phyloP scores from a whole-genome alignment of 2,888 invertebrate genomes.

The Mimachlamys varia region DNA sequence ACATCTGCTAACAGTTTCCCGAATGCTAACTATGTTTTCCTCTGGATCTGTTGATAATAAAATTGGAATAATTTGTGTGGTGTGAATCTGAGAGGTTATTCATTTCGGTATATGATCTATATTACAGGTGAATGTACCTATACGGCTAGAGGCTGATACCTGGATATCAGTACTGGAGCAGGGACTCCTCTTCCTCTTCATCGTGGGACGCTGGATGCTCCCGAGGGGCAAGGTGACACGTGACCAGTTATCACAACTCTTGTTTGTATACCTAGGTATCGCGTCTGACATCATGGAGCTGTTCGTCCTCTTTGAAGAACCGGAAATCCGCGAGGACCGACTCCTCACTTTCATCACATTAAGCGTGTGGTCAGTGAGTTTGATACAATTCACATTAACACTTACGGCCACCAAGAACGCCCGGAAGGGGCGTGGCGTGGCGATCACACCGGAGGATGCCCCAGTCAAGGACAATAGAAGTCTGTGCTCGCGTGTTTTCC shows the following conservation, averaged over 20 bases:
- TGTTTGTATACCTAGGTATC: slow-evolving; percentile 81
- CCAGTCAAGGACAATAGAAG: slow-evolving; percentile 37
- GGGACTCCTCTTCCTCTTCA: slow-evolving; percentile 71
- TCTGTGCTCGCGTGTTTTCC: slow-evolving; percentile 46
- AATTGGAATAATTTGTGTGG: too few species aligned
- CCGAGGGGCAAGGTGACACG: slow-evolving; percentile 77
- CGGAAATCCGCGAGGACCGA: slow-evolving; percentile 68
- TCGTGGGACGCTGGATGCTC: slow-evolving; percentile 76
- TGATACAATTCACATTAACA: slow-evolving; percentile 79
- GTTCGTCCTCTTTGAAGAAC: slow-evolving; percentile 73
- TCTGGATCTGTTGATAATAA: too few species aligned
- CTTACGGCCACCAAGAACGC: slow-evolving; percentile 72
- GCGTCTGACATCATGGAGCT: slow-evolving; percentile 78
- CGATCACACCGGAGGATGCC: slow-evolving; percentile 42
- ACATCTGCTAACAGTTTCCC: too few species aligned
- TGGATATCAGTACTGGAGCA: slow-evolving; percentile 74
- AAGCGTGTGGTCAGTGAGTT: slow-evolving; percentile 77
- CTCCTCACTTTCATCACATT: slow-evolving; percentile 73
- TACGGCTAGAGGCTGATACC: slow-evolving; percentile 62
- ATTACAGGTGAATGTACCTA: slow-evolving; percentile 58
- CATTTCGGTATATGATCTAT: too few species aligned
- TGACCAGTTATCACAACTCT: slow-evolving; percentile 80
- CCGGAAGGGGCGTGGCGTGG: slow-evolving; percentile 1
- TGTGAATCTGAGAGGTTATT: too few species aligned
- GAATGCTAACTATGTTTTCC: too few species aligned